Percentiles rank a stretch among this genome's conserved stretches.
Evolutionary conservation across 2,797 vertebrate genomes (phyloP).

Genomic region (Lacerta agilis): DNA sequence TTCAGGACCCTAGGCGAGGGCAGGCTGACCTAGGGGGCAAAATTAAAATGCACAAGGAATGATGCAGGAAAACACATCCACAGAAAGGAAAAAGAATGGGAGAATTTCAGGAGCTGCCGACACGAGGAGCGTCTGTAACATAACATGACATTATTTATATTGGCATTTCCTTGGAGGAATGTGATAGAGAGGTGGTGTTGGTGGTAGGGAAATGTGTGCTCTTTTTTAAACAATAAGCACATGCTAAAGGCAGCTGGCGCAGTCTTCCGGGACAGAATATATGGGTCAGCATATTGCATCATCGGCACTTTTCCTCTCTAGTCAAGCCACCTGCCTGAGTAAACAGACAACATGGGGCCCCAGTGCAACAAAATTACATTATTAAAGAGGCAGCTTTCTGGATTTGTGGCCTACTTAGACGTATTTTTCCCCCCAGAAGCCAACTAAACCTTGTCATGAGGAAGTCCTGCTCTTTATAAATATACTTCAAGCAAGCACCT

Average conservation of each 20-base stretch:
- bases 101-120: neutral
- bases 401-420: conserved; percentile 61
- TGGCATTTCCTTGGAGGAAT: conserved; percentile 52
- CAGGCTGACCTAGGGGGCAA: neutral
- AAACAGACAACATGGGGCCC: conserved; percentile 77
- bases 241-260: conserved; percentile 75
- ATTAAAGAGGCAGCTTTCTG: conserved; percentile 74
- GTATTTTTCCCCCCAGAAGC: conserved; percentile 42
- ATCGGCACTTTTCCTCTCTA: conserved; percentile 74
- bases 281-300: conserved; percentile 89
- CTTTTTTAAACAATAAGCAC: conserved; percentile 70
- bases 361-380: conserved; percentile 76
- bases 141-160: conserved; percentile 55
- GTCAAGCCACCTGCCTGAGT: conserved; percentile 80
- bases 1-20: no score
- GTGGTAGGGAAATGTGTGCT: conserved; percentile 23
- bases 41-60: neutral
- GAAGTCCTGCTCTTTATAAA: neutral
- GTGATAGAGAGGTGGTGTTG: conserved; percentile 43
- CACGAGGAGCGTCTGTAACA: conserved; percentile 19
- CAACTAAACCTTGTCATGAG: conserved; percentile 2
- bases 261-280: conserved; percentile 85
- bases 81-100: neutral
- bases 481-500: neutral
- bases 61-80: neutral